Evolutionary conservation across 2,113 vertebrate species (phyloP).

Genomic region (Pleuronectes platessa): DNA sequence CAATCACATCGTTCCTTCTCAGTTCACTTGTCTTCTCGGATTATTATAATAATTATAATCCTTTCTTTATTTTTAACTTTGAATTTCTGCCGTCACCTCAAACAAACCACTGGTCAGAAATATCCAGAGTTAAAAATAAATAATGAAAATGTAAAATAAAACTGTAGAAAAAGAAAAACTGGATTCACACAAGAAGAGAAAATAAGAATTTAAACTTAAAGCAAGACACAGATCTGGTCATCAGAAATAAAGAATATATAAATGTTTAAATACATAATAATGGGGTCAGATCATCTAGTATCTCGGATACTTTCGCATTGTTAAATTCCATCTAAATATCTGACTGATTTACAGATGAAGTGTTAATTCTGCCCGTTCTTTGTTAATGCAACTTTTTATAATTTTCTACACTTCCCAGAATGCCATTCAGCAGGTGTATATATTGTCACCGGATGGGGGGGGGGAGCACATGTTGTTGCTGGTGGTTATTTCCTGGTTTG

Average conservation of each 20-base stretch:
- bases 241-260: neutral
- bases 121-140: constrained; percentile 1
- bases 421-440: constrained; percentile 9
- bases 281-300: neutral
- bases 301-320: neutral
- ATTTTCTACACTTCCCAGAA: constrained; percentile 38
- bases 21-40: neutral
- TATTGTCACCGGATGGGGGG: neutral
- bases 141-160: constrained; percentile 22
- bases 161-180: constrained; percentile 6
- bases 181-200: constrained; percentile 30
- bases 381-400: neutral
- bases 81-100: neutral
- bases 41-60: neutral
- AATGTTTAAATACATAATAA: neutral
- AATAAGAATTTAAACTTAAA: neutral
- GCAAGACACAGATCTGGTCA: neutral
- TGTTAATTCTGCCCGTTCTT: neutral
- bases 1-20: constrained; percentile 12
- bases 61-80: neutral
- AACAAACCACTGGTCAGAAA: constrained; percentile 1
- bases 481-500: too few species aligned
- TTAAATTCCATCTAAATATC: neutral
- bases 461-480: neutral
- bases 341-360: neutral